Conservation (phyloP, 2,797 vertebrate genomes). For the Hapalemur alaotrensis region DNA sequence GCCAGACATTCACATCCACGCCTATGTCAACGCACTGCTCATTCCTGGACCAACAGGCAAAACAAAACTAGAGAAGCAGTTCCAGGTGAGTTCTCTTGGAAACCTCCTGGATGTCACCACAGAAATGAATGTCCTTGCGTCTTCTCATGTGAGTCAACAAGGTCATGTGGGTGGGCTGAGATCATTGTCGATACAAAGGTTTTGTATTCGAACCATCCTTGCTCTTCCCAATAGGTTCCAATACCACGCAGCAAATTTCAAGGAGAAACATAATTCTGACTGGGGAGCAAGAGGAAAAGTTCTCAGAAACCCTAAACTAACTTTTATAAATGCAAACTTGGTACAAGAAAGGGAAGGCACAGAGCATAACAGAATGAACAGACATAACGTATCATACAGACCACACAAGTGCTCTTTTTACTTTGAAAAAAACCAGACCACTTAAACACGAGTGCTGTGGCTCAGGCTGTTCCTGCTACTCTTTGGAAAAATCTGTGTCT, state of each 20-base stretch:
- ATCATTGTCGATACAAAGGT: neutral
- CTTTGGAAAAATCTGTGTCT: slow-evolving; percentile 32
- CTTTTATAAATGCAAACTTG: slow-evolving; percentile 46
- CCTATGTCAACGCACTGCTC: slow-evolving; percentile 94
- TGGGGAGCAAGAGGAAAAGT: slow-evolving; percentile 45
- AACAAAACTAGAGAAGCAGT: slow-evolving; percentile 93
- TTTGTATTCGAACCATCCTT: neutral
- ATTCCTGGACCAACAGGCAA: slow-evolving; percentile 90
- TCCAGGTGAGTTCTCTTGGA: slow-evolving; percentile 88
- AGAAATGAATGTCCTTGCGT: neutral
- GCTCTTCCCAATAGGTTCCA: neutral
- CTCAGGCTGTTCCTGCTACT: slow-evolving; percentile 1
- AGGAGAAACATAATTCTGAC: slow-evolving; percentile 51
- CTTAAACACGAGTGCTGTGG: slow-evolving; percentile 45
- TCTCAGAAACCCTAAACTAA: slow-evolving; percentile 62
- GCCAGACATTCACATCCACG: slow-evolving; percentile 88
- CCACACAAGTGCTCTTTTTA: slow-evolving; percentile 41
- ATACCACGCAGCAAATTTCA: neutral
- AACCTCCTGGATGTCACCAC: neutral
- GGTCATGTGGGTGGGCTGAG: neutral
- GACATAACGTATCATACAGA: slow-evolving; percentile 11
- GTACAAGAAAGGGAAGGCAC: neutral
- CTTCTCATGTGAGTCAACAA: neutral
- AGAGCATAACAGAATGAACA: slow-evolving; percentile 43
- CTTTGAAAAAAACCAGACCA: slow-evolving; percentile 58